phyloP scores from a whole-genome alignment of 2,888 invertebrate species.

The Smittia sp. region DNA sequence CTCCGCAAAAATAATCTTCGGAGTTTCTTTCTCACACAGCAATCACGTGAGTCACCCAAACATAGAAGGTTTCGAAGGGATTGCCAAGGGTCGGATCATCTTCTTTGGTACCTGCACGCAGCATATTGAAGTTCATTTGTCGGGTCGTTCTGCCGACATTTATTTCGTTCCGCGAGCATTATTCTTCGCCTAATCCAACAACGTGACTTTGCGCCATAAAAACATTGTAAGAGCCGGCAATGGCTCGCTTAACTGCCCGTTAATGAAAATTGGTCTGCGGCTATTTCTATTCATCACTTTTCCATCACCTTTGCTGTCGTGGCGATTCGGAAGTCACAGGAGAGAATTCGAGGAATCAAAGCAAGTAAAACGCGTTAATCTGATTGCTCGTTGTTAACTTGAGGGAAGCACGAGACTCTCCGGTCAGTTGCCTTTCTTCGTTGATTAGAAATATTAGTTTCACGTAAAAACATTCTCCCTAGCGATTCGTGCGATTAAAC shows the following conservation, averaged over 20 bases:
- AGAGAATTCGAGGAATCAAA: conserved; percentile 23
- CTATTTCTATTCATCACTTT: conserved; percentile 15
- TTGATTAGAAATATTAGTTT: conserved; percentile 9
- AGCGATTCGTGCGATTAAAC: not conserved
- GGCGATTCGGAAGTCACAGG: not conserved
- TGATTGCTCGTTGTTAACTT: not conserved
- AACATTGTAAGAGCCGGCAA: not conserved
- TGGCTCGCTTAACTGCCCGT: conserved; percentile 5
- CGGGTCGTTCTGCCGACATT: too few relatives aligned
- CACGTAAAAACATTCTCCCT: not conserved
- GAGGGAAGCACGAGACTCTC: not conserved
- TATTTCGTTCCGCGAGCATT: not conserved
- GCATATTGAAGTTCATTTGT: not conserved
- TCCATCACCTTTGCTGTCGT: not conserved
- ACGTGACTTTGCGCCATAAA: conserved; percentile 18
- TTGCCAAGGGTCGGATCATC: not conserved
- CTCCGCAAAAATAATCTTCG: not conserved
- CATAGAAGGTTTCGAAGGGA: not conserved
- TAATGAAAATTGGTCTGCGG: conserved; percentile 19
- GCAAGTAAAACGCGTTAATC: conserved; percentile 6
- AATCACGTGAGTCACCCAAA: not conserved
- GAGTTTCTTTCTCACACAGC: not conserved
- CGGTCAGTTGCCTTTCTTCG: not conserved
- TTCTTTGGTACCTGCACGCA: conserved; percentile 34
- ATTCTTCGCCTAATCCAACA: conserved; percentile 5